A percentile compares a stretch with the other conserved stretches of the same genome.
Evolutionary conservation across 1,140 invertebrate species (phyloP).

Genomic region (Hermetia illucens): DNA sequence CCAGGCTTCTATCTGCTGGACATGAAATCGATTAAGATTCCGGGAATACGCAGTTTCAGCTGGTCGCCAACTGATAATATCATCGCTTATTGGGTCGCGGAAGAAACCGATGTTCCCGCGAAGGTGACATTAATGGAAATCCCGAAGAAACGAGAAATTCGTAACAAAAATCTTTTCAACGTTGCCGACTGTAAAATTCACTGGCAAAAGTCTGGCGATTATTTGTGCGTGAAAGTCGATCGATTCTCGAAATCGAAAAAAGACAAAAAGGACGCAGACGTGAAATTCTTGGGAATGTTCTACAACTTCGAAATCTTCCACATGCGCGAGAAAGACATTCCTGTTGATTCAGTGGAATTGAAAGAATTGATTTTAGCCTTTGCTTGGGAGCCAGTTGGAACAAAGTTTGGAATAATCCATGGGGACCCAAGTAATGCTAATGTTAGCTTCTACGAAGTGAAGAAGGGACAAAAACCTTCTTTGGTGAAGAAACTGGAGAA

Average conservation of each 20-base stretch:
- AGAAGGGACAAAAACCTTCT: conserved; percentile 73
- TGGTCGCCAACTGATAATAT: conserved; percentile 97
- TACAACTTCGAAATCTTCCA: conserved; percentile 99
- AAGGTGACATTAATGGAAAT: conserved; percentile 72
- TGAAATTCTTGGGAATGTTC: conserved; percentile 93
- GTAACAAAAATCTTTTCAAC: conserved; percentile 94
- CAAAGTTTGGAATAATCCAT: conserved; percentile 92
- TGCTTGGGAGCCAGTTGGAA: conserved; percentile 95
- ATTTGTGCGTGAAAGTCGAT: conserved; percentile 96
- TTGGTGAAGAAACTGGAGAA: conserved; percentile 83
- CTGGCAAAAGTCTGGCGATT: conserved; percentile 98
- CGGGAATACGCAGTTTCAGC: conserved; percentile 84
- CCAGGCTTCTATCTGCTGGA: conserved; percentile 85
- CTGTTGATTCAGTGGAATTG: conserved; percentile 93
- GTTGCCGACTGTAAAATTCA: conserved; percentile 97
- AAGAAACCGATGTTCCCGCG: conserved; percentile 84
- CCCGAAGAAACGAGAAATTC: conserved; percentile 77
- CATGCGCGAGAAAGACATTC: conserved; percentile 94
- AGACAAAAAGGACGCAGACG: conserved; percentile 70
- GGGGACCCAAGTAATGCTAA: conserved; percentile 78
- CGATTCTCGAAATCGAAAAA: conserved; percentile 89
- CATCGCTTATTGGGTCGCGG: conserved; percentile 97
- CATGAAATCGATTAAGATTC: conserved; percentile 88
- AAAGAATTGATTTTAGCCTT: conserved; percentile 89
- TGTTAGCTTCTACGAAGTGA: conserved; percentile 89